Evolutionary conservation across 2,888 invertebrate genomes (phyloP), one percentile per base, ranked within the genome.

Genomic region (Pollenia griseotomentosa): DNA sequence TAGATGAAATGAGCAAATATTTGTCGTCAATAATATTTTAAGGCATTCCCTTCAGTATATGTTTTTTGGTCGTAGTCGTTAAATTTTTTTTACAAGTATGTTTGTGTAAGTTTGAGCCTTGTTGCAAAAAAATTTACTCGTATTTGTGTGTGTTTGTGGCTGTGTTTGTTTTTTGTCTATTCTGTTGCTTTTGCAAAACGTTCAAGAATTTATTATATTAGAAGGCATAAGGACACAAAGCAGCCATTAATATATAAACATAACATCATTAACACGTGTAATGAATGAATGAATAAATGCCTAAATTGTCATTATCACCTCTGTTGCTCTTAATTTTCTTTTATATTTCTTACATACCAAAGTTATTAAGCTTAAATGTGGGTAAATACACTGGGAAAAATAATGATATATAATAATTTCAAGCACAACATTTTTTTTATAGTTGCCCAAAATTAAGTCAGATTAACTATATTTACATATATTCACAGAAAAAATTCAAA

Each of bases 271-370:
- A 85, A 80, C 85, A 81, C 75, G 75, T 81, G 66, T 83, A 83
- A 83, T 23, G 23, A 23, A 23, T 23, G 23, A 33, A 33, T 33
- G 59, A 65, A 46, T 6, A 11, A n/a, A 75, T 71, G 70, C 80
- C 63, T 55, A 63, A 70, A 75, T 85, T 85, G 70, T 63, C 44
- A 80, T 85, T 74, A 80, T 85, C 85, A 85, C 85, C 80, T 85
- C 42, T 73, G 63, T 55, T 71, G 71, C 44, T 63, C 61, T 70
- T 70, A 68, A 51, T 78, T 51, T 61, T 70, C 5, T 61, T 79
- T 46, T 33, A 70, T 14, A 14, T 79, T 57, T 61, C 16, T 61
- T n/a, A 57, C 16, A 61, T n/a, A 6, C 33, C 33, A 33, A 33
- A 33, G 33, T 0, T 33, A 33, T 33, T 33, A 33, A 33, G 33